Conservation (phyloP, 2,113 vertebrate genomes). For the Zootoca vivipara region DNA sequence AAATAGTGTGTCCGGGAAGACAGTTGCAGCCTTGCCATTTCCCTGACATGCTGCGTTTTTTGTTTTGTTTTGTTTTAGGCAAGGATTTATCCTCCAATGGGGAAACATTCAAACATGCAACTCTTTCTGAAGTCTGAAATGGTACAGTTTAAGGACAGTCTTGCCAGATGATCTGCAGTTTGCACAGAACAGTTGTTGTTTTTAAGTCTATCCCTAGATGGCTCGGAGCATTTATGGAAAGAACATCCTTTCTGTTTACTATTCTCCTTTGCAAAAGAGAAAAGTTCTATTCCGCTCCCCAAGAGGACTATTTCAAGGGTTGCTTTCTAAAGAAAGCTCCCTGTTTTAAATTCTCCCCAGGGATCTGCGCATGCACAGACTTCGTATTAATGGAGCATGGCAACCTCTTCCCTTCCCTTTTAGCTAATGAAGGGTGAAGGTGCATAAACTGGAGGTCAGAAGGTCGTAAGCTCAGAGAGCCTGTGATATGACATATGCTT, state of each 20-base stretch:
- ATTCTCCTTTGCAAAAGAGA: constrained; percentile 15
- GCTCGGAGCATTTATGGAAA: not conserved
- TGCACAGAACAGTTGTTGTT: not conserved
- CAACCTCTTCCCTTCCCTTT: constrained; percentile 51
- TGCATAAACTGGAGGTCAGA: constrained; percentile 40
- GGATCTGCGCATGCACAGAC: accelerated
- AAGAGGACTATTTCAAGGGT: constrained; percentile 18
- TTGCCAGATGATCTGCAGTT: not conserved
- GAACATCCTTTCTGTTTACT: not conserved
- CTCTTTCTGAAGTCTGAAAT: too few species aligned
- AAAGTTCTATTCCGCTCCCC: not conserved
- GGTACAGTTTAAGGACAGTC: not conserved
- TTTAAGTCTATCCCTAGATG: not conserved
- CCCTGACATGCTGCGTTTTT: not conserved
- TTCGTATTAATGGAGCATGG: constrained; percentile 47
- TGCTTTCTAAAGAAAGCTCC: constrained; percentile 48
- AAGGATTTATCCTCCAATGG: too few species aligned
- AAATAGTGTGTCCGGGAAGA: not conserved
- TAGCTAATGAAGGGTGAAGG: constrained; percentile 41
- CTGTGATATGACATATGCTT: constrained; percentile 18
- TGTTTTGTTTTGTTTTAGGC: too few species aligned
- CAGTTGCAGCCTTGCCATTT: not conserved
- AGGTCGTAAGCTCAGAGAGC: constrained; percentile 28
- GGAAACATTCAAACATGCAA: not conserved
- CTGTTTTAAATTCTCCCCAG: constrained; percentile 36